A percentile compares a stretch with the other conserved stretches of the same genome.
Conservation (phyloP, 2,113 vertebrate genomes). For the Microtus pennsylvanicus region DNA sequence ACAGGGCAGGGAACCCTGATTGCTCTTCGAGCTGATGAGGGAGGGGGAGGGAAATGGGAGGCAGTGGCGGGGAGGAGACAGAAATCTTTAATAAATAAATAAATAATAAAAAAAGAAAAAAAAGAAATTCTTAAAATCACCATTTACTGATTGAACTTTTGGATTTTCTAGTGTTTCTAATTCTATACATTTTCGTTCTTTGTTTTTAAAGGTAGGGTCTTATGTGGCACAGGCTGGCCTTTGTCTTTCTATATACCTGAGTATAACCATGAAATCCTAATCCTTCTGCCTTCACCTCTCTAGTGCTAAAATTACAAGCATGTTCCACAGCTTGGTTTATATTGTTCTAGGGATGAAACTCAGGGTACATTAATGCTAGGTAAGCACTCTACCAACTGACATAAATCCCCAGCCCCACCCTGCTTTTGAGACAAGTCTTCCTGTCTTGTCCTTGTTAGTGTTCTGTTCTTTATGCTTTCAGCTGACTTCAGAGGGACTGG, state of each 20-base stretch:
- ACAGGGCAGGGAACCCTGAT: too few relatives aligned
- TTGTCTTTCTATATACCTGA: neutral
- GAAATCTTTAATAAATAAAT: too few relatives aligned
- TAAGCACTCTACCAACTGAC: neutral
- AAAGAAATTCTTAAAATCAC: neutral
- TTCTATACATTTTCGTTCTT: neutral
- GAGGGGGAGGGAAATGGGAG: too few relatives aligned
- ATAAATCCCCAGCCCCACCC: neutral
- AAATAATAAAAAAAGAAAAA: neutral
- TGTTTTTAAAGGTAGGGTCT: neutral
- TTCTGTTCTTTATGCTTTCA: neutral
- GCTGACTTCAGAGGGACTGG: neutral
- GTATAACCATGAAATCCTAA: neutral
- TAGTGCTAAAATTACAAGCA: neutral
- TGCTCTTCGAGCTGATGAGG: too few relatives aligned
- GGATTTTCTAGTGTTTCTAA: neutral
- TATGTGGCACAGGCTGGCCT: neutral
- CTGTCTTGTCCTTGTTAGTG: neutral
- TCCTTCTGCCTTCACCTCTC: neutral
- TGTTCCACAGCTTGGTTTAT: neutral
- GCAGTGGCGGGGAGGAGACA: too few relatives aligned
- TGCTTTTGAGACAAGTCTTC: neutral
- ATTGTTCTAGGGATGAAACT: neutral
- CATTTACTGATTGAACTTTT: neutral
- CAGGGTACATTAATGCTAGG: neutral